Base-by-base conservation (phyloP, 2,888 invertebrate genomes). In the Volucella inanis region DNA sequence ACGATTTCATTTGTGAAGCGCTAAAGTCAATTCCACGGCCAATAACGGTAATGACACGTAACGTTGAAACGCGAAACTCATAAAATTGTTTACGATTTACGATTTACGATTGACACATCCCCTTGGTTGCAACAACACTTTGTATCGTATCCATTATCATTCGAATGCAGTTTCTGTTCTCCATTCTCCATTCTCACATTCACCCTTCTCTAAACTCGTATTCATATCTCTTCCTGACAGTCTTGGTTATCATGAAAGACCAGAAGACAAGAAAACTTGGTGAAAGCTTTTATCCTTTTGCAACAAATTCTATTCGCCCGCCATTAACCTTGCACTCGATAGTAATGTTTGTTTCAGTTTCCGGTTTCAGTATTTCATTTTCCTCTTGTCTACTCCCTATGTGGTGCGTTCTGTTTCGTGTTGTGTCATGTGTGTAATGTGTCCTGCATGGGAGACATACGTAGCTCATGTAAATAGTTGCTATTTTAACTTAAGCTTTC, bases 241-340 rank as follows among this genome's bases (percentile, higher is more conserved):
- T 31, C 31, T 31, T 6, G 31, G 6, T 6, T 31, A 4, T 6
- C 2, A 31, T 14, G 9, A 15, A 1, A 14, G 15, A 2, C 39
- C 41, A 57, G 9, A 14, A 11, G 22, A 57, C 43, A 45, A 18
- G 41, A 22, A 62, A 55, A 54, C 54, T 52, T 55, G 61, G 38
- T 70, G 68, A 75, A 75, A 75, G 75, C 62, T 75, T 75, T 75
- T 68, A 80, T 80, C 75, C 80, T 67, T 75, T 76, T 52, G 41
- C 65, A 77, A 68, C 72, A 68, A 78, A 78, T 68, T 62, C 50
- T 74, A 62, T 70, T 70, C 67, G 52, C 75, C 31, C 55, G 59
- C 65, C 77, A 74, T 74, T 79, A 83, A 83, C 84, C 79, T 84
- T 84, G 84, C 79, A 75, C 79, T 65, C 84, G 74, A 83, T 77